Evolutionary conservation across 2,888 invertebrate species (phyloP).

Genomic region (Sphaerophoria taeniata): DNA sequence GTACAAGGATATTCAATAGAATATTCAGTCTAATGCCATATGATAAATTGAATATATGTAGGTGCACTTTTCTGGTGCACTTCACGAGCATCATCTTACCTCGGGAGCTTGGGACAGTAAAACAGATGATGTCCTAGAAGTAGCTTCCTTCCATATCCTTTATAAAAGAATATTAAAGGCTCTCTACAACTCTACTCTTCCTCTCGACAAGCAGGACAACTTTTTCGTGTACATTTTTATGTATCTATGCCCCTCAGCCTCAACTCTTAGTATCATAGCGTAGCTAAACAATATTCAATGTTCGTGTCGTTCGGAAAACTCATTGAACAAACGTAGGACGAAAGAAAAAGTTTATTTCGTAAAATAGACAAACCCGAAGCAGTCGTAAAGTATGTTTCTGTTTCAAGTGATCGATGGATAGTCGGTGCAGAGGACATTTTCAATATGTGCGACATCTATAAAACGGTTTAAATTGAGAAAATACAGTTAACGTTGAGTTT

Average conservation of each 20-base stretch:
- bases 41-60: slow-evolving; percentile 68
- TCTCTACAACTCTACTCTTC: too few relatives aligned
- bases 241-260: too few relatives aligned
- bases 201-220: slow-evolving; percentile 37
- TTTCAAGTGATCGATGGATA: slow-evolving; percentile 63
- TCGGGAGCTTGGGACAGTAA: slow-evolving; percentile 35
- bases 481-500: slow-evolving; percentile 32
- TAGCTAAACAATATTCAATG: not conserved
- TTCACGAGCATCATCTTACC: slow-evolving; percentile 63
- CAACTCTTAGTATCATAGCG: too few relatives aligned
- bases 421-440: slow-evolving; percentile 45
- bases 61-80: slow-evolving; percentile 67
- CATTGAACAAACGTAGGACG: slow-evolving; percentile 5
- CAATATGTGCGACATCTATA: slow-evolving; percentile 51
- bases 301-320: not conserved
- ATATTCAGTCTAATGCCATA: slow-evolving; percentile 62
- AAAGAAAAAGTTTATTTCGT: slow-evolving; percentile 20
- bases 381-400: slow-evolving; percentile 25
- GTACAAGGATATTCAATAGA: slow-evolving; percentile 28
- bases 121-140: slow-evolving; percentile 61
- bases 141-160: not conserved
- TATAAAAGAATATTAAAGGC: slow-evolving; percentile 16
- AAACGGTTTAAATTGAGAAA: slow-evolving; percentile 54
- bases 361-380: slow-evolving; percentile 24
- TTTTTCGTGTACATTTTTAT: slow-evolving; percentile 29